Conservation (phyloP, 2,797 vertebrate species). For the Clarias pachynema region DNA sequence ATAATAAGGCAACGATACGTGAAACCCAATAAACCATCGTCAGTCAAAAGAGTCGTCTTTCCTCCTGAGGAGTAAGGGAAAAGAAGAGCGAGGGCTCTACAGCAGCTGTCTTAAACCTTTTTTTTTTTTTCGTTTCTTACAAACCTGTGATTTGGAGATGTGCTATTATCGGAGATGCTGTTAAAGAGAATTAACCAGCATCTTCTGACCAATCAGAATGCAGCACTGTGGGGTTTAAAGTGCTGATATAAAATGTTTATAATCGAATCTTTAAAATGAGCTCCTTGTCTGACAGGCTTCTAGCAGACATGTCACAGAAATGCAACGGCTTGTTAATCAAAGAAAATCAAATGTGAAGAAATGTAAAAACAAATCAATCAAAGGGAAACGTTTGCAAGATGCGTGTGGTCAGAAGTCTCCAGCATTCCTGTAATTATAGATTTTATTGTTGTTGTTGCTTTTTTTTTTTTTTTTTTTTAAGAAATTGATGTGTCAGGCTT, state of each 20-base stretch:
- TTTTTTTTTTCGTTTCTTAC: neutral
- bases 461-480: neutral
- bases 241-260: neutral
- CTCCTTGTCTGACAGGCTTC: neutral
- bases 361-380: neutral
- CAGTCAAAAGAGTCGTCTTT: conserved; percentile 49
- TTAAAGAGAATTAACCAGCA: neutral
- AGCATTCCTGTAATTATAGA: neutral
- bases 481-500: neutral
- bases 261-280: neutral
- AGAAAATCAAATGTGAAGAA: neutral
- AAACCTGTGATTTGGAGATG: neutral
- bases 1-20: conserved; percentile 52
- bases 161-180: neutral
- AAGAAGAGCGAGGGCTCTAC: too few species aligned
- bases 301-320: neutral
- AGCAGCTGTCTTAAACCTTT: neutral
- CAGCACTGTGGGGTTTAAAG: neutral
- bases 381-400: neutral
- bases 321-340: neutral
- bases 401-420: neutral
- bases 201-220: neutral
- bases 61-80: conserved; percentile 9
- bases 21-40: conserved; percentile 53
- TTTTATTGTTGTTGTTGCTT: neutral